Percentiles rank a stretch among this genome's conserved stretches.
These are phyloP conservation scores for Graptemys geographica DNA, from an alignment of 2,797 vertebrate genomes.

Conservation along the genomic window DNA sequence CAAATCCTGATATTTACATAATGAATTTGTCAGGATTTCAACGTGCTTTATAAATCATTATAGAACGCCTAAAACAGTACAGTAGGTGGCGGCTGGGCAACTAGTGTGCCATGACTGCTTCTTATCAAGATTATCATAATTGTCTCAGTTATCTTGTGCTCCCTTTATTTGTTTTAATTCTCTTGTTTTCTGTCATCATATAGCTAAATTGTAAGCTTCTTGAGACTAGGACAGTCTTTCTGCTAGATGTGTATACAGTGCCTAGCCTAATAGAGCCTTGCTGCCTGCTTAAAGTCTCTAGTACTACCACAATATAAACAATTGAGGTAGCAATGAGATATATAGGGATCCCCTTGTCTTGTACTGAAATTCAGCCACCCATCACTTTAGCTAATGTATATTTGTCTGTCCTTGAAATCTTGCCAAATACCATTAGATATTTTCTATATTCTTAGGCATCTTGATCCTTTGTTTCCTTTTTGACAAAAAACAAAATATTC, in stretches of 20 bases:
- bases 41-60: background rate
- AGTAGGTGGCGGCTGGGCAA: too few species aligned
- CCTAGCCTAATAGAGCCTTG: background rate
- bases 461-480: background rate
- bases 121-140: background rate
- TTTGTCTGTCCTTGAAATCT: background rate
- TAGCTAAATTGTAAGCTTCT: background rate
- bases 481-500: background rate
- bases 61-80: background rate
- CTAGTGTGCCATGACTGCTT: too few species aligned
- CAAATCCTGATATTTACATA: background rate
- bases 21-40: background rate
- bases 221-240: background rate
- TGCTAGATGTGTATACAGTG: background rate
- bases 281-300: background rate
- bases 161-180: background rate
- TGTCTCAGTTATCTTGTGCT: background rate
- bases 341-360: background rate
- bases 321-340: background rate
- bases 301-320: background rate
- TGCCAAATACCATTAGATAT: background rate
- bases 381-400: background rate
- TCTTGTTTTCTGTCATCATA: background rate
- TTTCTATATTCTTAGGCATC: background rate
- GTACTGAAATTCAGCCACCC: background rate